Base-by-base conservation (phyloP, 2,888 invertebrate genomes). In the Sinhomidia bicolor region DNA sequence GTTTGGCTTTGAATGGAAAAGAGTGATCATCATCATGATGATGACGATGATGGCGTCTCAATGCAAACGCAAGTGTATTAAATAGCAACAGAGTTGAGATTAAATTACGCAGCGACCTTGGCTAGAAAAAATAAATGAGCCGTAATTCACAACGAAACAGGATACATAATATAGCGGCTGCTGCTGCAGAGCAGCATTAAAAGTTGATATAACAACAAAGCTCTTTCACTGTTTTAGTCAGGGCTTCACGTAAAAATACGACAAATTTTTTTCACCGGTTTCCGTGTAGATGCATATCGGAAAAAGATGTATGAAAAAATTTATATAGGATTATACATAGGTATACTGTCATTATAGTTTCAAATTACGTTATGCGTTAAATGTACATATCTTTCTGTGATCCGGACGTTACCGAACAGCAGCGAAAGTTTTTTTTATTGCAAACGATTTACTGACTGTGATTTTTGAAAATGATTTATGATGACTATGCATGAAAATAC, bases 91-190 rank as follows among this genome's bases (percentile, higher is more conserved):
- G 54, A 17, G 3, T 10, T 62, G 62, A 62, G 29, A 62, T 62
- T 29, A 4, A 14, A 17, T 60, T 62, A 23, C 5, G 62, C 36
- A 29, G 1, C 68, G 68, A 68, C 68, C 68, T 68, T 68, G 68
- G n/a, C 68, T 68, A 7, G 10, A n/a, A 62, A 7, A 68, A 36
- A 36, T 68, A 68, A 68, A 68, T 36, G 68, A 68, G 68, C 32
- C 36, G 17, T 68, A 68, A 36, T 20, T 60, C 60, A 17, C 60
- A 23, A 26, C 7, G 26, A 12, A 26, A 60, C 60, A 60, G 60
- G 60, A 23, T 60, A 2, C 26, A 60, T n/a, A 41, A 10, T n/a
- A n/a, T n/a, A n/a, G n/a, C n/a, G n/a, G n/a, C n/a, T n/a, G n/a
- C n/a, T n/a, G n/a, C n/a, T n/a, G n/a, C n/a, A n/a, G n/a, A n/a